A percentile compares a stretch with the other conserved stretches of the same genome.
Evolutionary conservation across 2,888 invertebrate species (phyloP).

Genomic region (Maniola hyperantus): DNA sequence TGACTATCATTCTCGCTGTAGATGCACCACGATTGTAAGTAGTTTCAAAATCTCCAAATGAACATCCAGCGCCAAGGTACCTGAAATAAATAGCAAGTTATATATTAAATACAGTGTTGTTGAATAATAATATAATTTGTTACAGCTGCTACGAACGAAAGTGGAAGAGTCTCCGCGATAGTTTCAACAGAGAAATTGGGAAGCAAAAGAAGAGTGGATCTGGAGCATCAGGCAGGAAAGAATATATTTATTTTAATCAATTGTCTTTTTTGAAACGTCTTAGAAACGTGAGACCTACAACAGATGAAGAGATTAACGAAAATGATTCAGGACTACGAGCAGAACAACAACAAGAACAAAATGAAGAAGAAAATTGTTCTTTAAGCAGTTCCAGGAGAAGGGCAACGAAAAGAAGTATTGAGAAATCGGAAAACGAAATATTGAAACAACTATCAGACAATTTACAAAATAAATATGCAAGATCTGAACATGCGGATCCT

Average conservation of each 20-base stretch:
- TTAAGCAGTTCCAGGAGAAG: background rate
- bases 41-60: slow-evolving; percentile 37
- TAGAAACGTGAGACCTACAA: slow-evolving; percentile 2
- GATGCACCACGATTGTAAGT: slow-evolving; percentile 33
- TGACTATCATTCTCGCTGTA: slow-evolving; percentile 33
- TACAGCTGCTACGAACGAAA: slow-evolving; percentile 1
- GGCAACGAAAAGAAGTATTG: background rate
- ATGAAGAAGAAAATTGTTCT: slow-evolving; percentile 2
- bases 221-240: slow-evolving; percentile 16
- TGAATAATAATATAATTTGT: slow-evolving; percentile 3
- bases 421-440: slow-evolving; percentile 1
- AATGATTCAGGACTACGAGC: slow-evolving; percentile 4
- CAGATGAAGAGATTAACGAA: background rate
- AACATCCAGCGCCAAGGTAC: slow-evolving; percentile 36
- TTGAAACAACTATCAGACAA: slow-evolving; percentile 4
- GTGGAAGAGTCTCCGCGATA: slow-evolving; percentile 4
- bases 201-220: slow-evolving; percentile 15
- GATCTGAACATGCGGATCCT: slow-evolving; percentile 1
- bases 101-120: background rate
- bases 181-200: slow-evolving; percentile 4
- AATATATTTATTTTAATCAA: slow-evolving; percentile 19
- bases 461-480: background rate
- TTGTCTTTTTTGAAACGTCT: slow-evolving; percentile 18
- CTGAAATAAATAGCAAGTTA: slow-evolving; percentile 26
- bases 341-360: background rate